Percentiles rank a stretch among this genome's conserved stretches.
Conservation (phyloP, 2,797 vertebrate species). For the Macrochelys suwanniensis region DNA sequence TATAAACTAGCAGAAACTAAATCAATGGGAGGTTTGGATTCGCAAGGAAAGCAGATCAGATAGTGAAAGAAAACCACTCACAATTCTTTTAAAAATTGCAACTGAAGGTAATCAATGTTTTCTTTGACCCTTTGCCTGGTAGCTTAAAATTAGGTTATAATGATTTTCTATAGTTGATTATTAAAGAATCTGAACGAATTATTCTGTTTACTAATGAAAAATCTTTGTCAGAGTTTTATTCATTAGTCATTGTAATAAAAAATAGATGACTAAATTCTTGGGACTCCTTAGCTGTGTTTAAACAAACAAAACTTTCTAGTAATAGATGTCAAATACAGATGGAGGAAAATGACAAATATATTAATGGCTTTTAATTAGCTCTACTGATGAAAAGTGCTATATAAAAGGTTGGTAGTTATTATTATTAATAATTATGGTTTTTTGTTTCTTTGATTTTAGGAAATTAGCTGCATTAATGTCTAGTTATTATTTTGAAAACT, state of each 20-base stretch:
- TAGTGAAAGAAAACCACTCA: background rate
- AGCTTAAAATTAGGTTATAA: slow-evolving; percentile 43
- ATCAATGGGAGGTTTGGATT: background rate
- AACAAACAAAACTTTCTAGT: background rate
- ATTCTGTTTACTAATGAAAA: background rate
- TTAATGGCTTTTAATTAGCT: slow-evolving; percentile 39
- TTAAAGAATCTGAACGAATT: background rate
- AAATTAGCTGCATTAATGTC: background rate
- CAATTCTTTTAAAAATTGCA: background rate
- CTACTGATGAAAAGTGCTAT: slow-evolving; percentile 45
- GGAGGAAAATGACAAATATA: slow-evolving; percentile 34
- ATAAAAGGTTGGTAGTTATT: background rate
- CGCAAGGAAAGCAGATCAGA: background rate
- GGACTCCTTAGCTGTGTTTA: background rate
- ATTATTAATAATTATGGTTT: slow-evolving; percentile 7
- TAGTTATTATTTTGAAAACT: slow-evolving; percentile 45
- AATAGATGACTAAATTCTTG: background rate
- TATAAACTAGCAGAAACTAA: background rate
- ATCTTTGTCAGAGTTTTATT: background rate
- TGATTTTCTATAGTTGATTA: slow-evolving; percentile 28
- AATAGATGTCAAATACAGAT: slow-evolving; percentile 45
- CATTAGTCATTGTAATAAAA: background rate
- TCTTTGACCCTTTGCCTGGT: slow-evolving; percentile 45
- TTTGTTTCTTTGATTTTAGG: slow-evolving; percentile 10
- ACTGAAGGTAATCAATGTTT: slow-evolving; percentile 9